Conservation (phyloP, 2,797 vertebrate genomes). For the Falco novaeseelandiae region DNA sequence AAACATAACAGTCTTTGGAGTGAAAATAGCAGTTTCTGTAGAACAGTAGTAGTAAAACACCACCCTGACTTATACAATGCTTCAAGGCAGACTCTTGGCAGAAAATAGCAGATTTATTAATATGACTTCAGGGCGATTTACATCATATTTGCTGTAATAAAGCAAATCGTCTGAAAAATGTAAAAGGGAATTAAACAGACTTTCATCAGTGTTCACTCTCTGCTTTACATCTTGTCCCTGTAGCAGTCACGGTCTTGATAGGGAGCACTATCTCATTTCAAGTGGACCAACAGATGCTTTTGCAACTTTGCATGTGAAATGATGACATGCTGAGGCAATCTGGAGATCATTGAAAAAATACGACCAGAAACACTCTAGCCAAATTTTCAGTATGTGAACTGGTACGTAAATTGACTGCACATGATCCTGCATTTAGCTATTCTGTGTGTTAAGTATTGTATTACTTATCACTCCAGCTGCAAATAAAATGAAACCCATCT, state of each 20-base stretch:
- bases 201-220: background rate
- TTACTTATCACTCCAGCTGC: background rate
- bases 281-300: background rate
- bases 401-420: background rate
- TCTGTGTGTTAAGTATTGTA: background rate
- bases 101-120: background rate
- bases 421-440: background rate
- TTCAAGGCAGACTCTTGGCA: slow-evolving; percentile 3
- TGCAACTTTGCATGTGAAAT: background rate
- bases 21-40: background rate
- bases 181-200: background rate
- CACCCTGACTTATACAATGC: background rate
- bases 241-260: background rate
- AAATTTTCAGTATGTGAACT: background rate
- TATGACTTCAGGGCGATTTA: background rate
- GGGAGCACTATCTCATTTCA: background rate
- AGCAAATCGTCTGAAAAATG: background rate
- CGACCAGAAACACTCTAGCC: background rate
- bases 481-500: background rate
- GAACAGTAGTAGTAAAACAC: background rate
- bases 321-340: background rate
- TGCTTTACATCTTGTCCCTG: background rate
- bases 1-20: background rate
- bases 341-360: background rate
- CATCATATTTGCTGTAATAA: background rate